Evolutionary conservation across 2,888 invertebrate species (phyloP).

Genomic region (Adelognathus sp.): DNA sequence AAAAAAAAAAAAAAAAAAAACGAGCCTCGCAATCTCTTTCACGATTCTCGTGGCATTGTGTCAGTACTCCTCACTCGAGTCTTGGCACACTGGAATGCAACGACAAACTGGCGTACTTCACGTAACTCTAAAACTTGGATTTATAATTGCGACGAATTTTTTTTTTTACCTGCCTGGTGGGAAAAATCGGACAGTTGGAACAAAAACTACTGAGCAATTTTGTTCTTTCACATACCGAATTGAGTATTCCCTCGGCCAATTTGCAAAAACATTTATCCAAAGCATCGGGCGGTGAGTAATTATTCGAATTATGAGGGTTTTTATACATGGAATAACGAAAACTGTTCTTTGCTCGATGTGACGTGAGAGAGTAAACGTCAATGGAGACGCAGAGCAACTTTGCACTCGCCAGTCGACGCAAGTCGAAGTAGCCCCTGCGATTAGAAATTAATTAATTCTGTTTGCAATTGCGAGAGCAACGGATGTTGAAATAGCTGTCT

Average conservation of each 20-base stretch:
- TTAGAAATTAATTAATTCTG: slow-evolving; percentile 23
- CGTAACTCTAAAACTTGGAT: neutral
- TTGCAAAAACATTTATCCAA: too few relatives aligned
- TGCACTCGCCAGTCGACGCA: neutral
- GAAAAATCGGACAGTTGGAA: neutral
- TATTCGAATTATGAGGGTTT: too few relatives aligned
- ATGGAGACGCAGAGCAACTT: neutral
- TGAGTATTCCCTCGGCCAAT: too few relatives aligned
- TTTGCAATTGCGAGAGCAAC: neutral
- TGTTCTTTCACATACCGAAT: too few relatives aligned
- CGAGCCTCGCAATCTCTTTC: slow-evolving; percentile 29
- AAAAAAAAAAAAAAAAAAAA: neutral
- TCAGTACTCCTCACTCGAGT: slow-evolving; percentile 18
- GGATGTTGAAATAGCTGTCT: slow-evolving; percentile 9
- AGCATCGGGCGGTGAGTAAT: too few relatives aligned
- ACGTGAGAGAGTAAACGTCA: neutral
- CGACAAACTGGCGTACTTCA: neutral
- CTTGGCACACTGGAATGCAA: neutral
- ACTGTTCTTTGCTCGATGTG: neutral
- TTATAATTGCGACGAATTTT: neutral
- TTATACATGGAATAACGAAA: too few relatives aligned
- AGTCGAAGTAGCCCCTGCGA: neutral
- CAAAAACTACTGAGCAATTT: too few relatives aligned
- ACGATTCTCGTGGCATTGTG: slow-evolving; percentile 30
- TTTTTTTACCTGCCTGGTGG: neutral